phyloP scores from a whole-genome alignment of 2,888 invertebrate genomes.

The Dendrolimus houi region DNA sequence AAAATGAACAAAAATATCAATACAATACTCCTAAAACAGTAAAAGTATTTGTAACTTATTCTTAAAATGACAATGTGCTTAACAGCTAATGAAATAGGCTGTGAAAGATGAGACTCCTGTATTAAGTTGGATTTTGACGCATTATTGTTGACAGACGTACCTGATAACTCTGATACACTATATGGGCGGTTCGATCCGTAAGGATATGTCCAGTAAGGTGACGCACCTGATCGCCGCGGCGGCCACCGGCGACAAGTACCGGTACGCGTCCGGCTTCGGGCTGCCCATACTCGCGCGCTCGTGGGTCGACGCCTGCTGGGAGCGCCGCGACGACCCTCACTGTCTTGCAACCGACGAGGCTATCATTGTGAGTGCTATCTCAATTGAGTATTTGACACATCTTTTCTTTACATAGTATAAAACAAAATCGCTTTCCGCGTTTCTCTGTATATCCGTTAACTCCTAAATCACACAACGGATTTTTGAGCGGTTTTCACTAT shows the following conservation, averaged over 20 bases:
- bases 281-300: slow-evolving; percentile 91
- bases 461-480: too few relatives aligned
- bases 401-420: too few relatives aligned
- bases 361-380: slow-evolving; percentile 73
- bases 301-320: slow-evolving; percentile 95
- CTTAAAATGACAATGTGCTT: too few relatives aligned
- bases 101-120: too few relatives aligned
- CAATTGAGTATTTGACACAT: background rate
- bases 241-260: slow-evolving; percentile 94
- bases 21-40: too few relatives aligned
- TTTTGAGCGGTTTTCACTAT: too few relatives aligned
- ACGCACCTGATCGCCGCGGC: slow-evolving; percentile 95
- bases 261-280: slow-evolving; percentile 93
- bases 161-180: slow-evolving; percentile 93
- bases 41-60: too few relatives aligned
- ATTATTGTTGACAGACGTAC: slow-evolving; percentile 78
- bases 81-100: too few relatives aligned
- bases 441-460: too few relatives aligned
- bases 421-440: too few relatives aligned
- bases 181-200: slow-evolving; percentile 97
- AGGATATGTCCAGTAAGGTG: slow-evolving; percentile 90
- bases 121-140: too few relatives aligned
- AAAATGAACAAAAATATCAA: too few relatives aligned
- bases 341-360: slow-evolving; percentile 83
- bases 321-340: slow-evolving; percentile 81